Evolutionary conservation across 2,113 vertebrate species (phyloP).

Genomic region (Sitta europaea): DNA sequence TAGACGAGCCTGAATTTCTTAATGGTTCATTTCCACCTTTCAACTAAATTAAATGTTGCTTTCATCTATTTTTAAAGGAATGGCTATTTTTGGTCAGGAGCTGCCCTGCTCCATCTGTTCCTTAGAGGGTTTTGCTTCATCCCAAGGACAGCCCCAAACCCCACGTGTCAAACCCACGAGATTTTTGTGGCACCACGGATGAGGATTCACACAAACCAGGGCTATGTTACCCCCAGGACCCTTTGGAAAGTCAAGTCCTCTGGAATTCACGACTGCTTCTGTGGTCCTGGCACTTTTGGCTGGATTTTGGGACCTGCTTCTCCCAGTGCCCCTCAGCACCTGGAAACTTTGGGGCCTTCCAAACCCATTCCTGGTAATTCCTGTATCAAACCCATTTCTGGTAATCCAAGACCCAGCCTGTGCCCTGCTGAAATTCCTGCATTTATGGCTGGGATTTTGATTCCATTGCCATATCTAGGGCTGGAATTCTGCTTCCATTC

Average conservation of each 20-base stretch:
- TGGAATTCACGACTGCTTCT: not conserved
- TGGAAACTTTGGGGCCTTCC: not conserved
- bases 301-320: not conserved
- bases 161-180: not conserved
- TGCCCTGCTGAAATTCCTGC: not conserved
- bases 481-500: not conserved
- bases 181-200: not conserved
- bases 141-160: not conserved
- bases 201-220: not conserved
- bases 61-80: constrained; percentile 38
- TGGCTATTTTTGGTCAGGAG: not conserved
- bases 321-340: not conserved
- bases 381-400: not conserved
- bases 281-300: not conserved
- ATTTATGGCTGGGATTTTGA: not conserved
- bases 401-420: not conserved
- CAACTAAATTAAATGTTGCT: not conserved
- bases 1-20: not conserved
- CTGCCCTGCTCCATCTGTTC: not conserved
- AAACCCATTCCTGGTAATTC: not conserved
- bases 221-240: not conserved
- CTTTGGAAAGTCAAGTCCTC: not conserved
- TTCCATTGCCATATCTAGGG: not conserved
- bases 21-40: not conserved
- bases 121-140: not conserved